Base-by-base conservation (phyloP, 1,140 invertebrate genomes). In the Augochlora pura region DNA sequence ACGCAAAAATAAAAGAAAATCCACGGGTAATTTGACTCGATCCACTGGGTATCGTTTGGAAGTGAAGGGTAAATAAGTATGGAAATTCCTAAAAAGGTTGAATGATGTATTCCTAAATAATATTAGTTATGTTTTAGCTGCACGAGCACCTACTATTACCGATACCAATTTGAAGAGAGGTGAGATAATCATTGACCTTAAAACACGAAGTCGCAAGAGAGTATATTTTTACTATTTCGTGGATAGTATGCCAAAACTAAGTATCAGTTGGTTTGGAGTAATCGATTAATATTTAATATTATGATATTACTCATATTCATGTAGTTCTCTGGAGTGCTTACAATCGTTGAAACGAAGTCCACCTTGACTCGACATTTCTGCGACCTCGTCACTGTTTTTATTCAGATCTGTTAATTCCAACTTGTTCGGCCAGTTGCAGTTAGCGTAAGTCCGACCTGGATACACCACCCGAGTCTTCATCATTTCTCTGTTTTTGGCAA, bases 281-380 rank as follows among this genome's bases (percentile, higher is more conserved):
- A 70, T 23, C 32, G 32, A 32, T n/a, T n/a, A n/a, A n/a, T n/a
- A n/a, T n/a, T n/a, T n/a, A n/a, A n/a, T n/a, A n/a, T n/a, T n/a
- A n/a, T n/a, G n/a, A n/a, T n/a, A n/a, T n/a, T n/a, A n/a, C n/a
- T n/a, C 90, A 95, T 95, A 85, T 94, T 95, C 9, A 94, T 92
- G 80, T 95, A 95, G 89, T 95, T 94, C 75, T 94, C 93, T 64
- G 90, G 86, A 7, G 90, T 87, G 70, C 91, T 91, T 79, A 94
- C 92, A 84, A 95, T 88, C 2, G 81, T 57, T 12, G 88, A 79
- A 38, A 66, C 39, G 1, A 68, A 83, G 23, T 88, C 70, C 46
- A 81, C 84, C 9, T 75, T 87, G 67, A 14, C 57, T 18, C 0
- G 7, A 21, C 16, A 39, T 12, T 0, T 67, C 63, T 4, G n/a